Evolutionary conservation across 1,140 invertebrate species (phyloP).

Genomic region (Choristoneura fumiferana): DNA sequence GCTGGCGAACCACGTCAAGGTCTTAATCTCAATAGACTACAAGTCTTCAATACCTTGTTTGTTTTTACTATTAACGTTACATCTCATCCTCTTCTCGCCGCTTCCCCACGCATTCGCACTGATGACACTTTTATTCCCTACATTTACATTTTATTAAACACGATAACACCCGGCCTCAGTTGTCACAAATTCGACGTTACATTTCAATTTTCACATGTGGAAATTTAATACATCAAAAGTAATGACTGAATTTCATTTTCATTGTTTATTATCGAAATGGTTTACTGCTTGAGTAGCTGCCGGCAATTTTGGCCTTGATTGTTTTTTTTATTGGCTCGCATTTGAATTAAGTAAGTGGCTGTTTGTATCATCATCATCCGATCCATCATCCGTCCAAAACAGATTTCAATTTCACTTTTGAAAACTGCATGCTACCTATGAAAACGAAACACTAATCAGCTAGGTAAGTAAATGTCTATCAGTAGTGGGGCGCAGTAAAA

Average conservation of each 20-base stretch:
- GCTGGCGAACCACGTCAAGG: too few species aligned
- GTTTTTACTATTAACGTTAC: too few species aligned
- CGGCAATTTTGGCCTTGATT: neutral
- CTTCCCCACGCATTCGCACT: neutral
- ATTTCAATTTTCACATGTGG: neutral
- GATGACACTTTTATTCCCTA: conserved; percentile 3
- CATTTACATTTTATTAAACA: conserved; percentile 5
- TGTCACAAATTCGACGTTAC: neutral
- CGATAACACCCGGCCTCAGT: conserved; percentile 3
- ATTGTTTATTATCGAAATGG: neutral
- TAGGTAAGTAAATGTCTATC: too few species aligned
- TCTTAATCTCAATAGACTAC: too few species aligned
- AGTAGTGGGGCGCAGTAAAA: too few species aligned
- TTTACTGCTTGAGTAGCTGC: neutral
- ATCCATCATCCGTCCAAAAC: neutral
- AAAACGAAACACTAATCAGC: neutral
- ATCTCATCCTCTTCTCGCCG: neutral
- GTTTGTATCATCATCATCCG: neutral
- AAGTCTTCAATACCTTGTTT: too few species aligned
- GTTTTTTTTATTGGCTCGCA: neutral
- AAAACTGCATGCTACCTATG: neutral
- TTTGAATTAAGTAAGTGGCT: neutral
- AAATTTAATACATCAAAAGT: neutral
- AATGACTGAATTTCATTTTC: neutral
- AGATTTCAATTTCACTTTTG: neutral